Evolutionary conservation across 1,140 invertebrate species (phyloP).

Genomic region (Berghia stephanieae): DNA sequence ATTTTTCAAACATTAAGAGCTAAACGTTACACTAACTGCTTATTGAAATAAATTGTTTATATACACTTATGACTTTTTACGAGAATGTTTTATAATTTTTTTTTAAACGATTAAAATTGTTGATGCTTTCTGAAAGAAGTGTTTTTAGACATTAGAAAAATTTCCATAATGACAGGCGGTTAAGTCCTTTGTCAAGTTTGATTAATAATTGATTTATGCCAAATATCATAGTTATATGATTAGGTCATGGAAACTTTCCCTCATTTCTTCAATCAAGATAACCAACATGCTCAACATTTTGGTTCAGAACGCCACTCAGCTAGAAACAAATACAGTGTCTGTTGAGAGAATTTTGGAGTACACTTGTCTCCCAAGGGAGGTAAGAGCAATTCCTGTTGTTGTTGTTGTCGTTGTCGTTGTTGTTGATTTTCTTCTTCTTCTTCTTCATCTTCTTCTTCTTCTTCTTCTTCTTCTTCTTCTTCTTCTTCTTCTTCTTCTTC

Average conservation of each 20-base stretch:
- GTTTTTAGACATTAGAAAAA: too few species aligned
- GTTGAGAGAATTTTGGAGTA: constrained; percentile 96
- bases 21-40: not conserved
- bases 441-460: not conserved
- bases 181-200: not conserved
- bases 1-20: not conserved
- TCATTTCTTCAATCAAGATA: constrained; percentile 67
- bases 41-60: too few species aligned
- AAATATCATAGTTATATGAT: not conserved
- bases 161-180: not conserved
- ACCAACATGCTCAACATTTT: constrained; percentile 94
- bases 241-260: not conserved
- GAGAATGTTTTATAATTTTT: too few species aligned
- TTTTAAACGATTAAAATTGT: too few species aligned
- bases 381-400: not conserved
- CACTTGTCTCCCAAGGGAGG: constrained; percentile 46
- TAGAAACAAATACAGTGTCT: constrained; percentile 96
- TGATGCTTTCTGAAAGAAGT: too few species aligned
- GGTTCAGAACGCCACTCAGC: constrained; percentile 92
- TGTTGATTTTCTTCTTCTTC: not conserved
- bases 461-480: constrained; percentile 73
- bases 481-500: not conserved
- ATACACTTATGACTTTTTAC: not conserved
- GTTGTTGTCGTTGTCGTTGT: constrained; percentile 72
- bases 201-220: not conserved